These are phyloP conservation scores for Antedon mediterranea DNA, from an alignment of 53 echinoderm and acorn worm genomes.

Conservation along the genomic window DNA sequence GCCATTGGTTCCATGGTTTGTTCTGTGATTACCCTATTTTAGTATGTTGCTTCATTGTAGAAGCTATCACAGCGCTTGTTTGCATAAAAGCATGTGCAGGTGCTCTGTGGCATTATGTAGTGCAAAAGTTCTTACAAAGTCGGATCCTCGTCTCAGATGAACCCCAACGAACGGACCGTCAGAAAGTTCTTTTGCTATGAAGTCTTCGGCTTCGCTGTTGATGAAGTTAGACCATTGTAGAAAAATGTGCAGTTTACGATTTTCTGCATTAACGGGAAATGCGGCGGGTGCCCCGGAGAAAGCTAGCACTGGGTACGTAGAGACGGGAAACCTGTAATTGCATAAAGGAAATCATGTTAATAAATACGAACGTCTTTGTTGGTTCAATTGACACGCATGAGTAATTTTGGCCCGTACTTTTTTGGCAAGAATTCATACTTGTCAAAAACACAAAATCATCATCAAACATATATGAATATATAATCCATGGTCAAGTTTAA, in stretches of 20 bases:
- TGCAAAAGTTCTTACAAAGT: conserved; percentile 67
- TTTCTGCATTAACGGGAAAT: conserved; percentile 49
- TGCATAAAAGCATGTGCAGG: background rate
- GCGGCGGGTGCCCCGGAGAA: conserved; percentile 72
- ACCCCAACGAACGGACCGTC: conserved; percentile 75
- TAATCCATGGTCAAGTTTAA: too few relatives aligned
- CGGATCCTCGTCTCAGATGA: conserved; percentile 64
- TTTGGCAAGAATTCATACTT: too few relatives aligned
- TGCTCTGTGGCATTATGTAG: background rate
- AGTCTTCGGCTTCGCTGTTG: conserved; percentile 44
- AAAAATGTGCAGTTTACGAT: conserved; percentile 40
- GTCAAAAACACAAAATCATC: too few relatives aligned
- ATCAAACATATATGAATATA: too few relatives aligned
- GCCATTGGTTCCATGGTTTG: too few relatives aligned
- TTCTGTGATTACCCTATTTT: background rate
- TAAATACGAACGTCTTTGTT: too few relatives aligned
- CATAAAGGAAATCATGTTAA: too few relatives aligned
- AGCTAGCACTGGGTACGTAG: conserved; percentile 62
- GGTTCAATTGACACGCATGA: too few relatives aligned
- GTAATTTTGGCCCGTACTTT: too few relatives aligned
- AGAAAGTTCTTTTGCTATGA: conserved; percentile 50
- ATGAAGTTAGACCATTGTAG: conserved; percentile 62
- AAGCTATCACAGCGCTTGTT: background rate
- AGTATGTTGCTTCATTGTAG: background rate
- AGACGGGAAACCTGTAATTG: conserved; percentile 52